Evolutionary conservation across 2,888 invertebrate genomes (phyloP).

Genomic region (Adelognathus sp.): DNA sequence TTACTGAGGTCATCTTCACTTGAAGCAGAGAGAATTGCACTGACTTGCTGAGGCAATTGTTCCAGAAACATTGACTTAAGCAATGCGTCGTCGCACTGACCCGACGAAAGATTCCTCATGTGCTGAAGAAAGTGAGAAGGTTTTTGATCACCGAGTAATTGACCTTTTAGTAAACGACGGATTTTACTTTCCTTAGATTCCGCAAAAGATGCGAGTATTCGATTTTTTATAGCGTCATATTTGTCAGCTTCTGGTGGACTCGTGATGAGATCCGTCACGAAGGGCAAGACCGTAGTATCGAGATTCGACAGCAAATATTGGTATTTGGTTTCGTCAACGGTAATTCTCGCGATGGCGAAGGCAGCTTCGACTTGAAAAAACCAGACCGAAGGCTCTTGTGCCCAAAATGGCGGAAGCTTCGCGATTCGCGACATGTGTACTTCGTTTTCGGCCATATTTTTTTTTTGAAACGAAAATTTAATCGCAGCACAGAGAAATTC

Average conservation of each 20-base stretch:
- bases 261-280: slow-evolving; percentile 26
- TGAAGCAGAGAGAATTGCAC: slow-evolving; percentile 8
- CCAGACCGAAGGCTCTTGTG: background rate
- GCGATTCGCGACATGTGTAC: slow-evolving; percentile 13
- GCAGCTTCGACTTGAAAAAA: slow-evolving; percentile 13
- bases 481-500: too few relatives aligned
- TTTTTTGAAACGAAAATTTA: too few relatives aligned
- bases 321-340: slow-evolving; percentile 17
- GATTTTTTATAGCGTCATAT: background rate
- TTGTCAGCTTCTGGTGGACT: slow-evolving; percentile 2
- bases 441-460: background rate
- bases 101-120: slow-evolving; percentile 15
- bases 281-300: background rate
- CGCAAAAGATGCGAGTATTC: slow-evolving; percentile 8
- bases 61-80: slow-evolving; percentile 25
- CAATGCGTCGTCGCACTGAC: slow-evolving; percentile 1
- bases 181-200: slow-evolving; percentile 1
- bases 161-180: background rate
- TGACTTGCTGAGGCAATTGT: slow-evolving; percentile 29
- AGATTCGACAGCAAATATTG: slow-evolving; percentile 28
- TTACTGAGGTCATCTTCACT: slow-evolving; percentile 5
- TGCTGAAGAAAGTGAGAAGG: slow-evolving; percentile 28
- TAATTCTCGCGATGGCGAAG: background rate
- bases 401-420: slow-evolving; percentile 23
- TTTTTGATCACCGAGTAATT: slow-evolving; percentile 22